Percentiles rank a stretch among this genome's conserved stretches.
These are phyloP conservation scores for Epiblema foenella DNA, from an alignment of 2,888 invertebrate genomes.

Conservation along the genomic window DNA sequence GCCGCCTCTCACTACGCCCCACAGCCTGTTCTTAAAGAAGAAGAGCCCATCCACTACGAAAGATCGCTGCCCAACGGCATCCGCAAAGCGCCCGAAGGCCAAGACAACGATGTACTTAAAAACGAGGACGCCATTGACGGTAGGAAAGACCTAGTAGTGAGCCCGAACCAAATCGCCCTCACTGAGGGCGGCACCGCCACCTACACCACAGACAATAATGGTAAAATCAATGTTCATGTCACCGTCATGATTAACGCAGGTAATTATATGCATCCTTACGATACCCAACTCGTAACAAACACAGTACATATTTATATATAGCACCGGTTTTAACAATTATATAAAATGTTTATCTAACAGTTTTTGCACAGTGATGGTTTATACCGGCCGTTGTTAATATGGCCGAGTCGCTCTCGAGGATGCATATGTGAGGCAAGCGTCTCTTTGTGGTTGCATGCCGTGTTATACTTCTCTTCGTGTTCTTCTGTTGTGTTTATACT, in stretches of 20 bases:
- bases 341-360: constrained; percentile 75
- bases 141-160: constrained; percentile 81
- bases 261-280: constrained; percentile 84
- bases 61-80: constrained; percentile 79
- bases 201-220: constrained; percentile 91
- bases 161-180: constrained; percentile 79
- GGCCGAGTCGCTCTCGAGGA: constrained; percentile 73
- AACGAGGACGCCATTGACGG: constrained; percentile 86
- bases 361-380: constrained; percentile 79
- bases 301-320: constrained; percentile 51
- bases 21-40: constrained; percentile 57
- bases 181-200: constrained; percentile 81
- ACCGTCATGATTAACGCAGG: constrained; percentile 93
- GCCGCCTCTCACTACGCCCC: constrained; percentile 81
- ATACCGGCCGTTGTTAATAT: too few species aligned
- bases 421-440: constrained; percentile 83
- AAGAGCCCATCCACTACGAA: constrained; percentile 67
- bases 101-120: constrained; percentile 89
- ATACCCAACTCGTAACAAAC: constrained; percentile 52
- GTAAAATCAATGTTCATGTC: constrained; percentile 95
- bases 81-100: constrained; percentile 91
- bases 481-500: constrained; percentile 46
- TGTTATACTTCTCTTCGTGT: too few species aligned
- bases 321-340: constrained; percentile 59
- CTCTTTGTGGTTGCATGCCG: constrained; percentile 68